Conservation (phyloP, 1,140 invertebrate genomes). For the Vanessa atalanta region DNA sequence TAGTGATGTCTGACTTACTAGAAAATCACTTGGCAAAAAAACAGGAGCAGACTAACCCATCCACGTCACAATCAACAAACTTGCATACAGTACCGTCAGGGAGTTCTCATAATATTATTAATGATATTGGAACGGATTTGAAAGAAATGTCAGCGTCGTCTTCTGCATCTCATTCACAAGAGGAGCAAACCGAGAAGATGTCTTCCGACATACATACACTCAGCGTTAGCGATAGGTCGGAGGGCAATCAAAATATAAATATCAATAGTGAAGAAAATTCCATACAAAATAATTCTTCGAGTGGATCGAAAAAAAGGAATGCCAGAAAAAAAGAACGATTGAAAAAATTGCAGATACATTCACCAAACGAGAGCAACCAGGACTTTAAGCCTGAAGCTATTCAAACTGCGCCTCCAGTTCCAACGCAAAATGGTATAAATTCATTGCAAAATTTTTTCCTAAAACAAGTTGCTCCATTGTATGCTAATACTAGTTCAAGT, state of each 20-base stretch:
- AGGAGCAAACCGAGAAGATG: not conserved
- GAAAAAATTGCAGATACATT: conserved; percentile 53
- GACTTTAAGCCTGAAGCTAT: conserved; percentile 47
- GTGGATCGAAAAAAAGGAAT: conserved; percentile 56
- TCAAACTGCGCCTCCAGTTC: conserved; percentile 44
- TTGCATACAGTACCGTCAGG: not conserved
- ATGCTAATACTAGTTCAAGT: conserved; percentile 56
- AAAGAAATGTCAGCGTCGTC: conserved; percentile 4
- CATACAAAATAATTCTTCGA: conserved; percentile 10
- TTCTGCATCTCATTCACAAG: not conserved
- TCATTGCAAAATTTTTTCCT: conserved; percentile 57
- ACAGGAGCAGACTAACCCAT: not conserved
- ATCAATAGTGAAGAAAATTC: conserved; percentile 34
- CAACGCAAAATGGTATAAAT: conserved; percentile 22
- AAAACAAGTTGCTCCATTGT: conserved; percentile 58
- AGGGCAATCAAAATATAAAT: conserved; percentile 42
- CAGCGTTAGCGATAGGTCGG: not conserved
- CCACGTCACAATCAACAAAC: conserved; percentile 29
- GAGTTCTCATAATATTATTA: not conserved
- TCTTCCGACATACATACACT: not conserved
- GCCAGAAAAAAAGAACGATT: conserved; percentile 59
- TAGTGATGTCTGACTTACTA: not conserved
- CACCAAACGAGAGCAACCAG: conserved; percentile 49
- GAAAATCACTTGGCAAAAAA: not conserved
- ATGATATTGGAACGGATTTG: not conserved